Percentiles rank a stretch among this genome's conserved stretches.
These are phyloP conservation scores for Paramisgurnus dabryanus DNA, from an alignment of 2,113 vertebrate genomes.

Conservation along the genomic window DNA sequence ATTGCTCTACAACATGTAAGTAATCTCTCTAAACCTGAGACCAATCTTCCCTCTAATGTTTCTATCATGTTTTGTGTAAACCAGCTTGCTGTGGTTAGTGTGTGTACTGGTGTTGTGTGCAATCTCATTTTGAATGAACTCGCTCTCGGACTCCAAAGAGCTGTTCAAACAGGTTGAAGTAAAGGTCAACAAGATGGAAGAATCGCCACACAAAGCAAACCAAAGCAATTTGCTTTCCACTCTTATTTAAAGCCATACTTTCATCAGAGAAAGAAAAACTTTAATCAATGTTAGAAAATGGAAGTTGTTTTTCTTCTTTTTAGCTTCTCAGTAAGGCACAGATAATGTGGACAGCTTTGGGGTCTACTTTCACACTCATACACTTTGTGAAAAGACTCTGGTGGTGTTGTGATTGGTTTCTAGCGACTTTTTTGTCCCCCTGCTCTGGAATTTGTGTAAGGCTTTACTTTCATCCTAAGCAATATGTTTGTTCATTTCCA, in stretches of 20 bases:
- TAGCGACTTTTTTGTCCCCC: neutral
- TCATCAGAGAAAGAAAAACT: conserved; percentile 16
- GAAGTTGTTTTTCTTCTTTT: conserved; percentile 2
- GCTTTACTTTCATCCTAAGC: neutral
- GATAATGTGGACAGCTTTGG: conserved; percentile 4
- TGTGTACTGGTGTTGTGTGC: conserved; percentile 69
- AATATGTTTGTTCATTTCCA: neutral
- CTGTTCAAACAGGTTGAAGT: conserved; percentile 73
- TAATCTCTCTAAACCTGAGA: conserved; percentile 62
- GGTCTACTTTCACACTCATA: conserved; percentile 1
- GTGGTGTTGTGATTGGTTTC: conserved; percentile 25
- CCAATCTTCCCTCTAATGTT: conserved; percentile 51
- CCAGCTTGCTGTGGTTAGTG: conserved; percentile 75
- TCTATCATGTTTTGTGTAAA: conserved; percentile 71
- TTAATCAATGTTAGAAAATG: conserved; percentile 21
- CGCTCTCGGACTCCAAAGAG: conserved; percentile 65
- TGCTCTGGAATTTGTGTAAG: neutral
- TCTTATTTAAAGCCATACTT: conserved; percentile 40
- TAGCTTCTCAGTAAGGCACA: conserved; percentile 5
- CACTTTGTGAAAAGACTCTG: conserved; percentile 56
- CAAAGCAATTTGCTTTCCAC: conserved; percentile 61
- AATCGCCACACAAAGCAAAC: conserved; percentile 62
- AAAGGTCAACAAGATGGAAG: conserved; percentile 65
- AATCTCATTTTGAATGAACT: conserved; percentile 69
- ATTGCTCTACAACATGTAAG: conserved; percentile 7